A percentile compares a stretch with the other conserved stretches of the same genome.
Conservation (phyloP, 2,113 vertebrate genomes). For the Ceyx cyanopectus region DNA sequence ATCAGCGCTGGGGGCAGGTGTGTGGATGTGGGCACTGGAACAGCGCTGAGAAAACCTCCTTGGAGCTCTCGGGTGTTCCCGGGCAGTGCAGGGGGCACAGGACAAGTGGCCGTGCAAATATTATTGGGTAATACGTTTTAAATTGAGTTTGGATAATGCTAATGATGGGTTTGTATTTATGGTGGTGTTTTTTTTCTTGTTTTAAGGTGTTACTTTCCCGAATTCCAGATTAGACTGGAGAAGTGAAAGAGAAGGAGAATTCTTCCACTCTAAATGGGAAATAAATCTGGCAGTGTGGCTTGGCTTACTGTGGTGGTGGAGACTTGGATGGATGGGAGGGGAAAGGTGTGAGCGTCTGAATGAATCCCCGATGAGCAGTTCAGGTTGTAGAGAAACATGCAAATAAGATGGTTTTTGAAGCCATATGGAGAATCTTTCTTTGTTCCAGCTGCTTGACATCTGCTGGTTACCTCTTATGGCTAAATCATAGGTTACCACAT, state of each 20-base stretch:
- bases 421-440: background rate
- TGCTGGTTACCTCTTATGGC: background rate
- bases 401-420: background rate
- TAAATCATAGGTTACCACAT: background rate
- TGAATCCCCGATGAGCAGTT: background rate
- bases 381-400: background rate
- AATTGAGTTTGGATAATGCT: background rate
- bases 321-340: background rate
- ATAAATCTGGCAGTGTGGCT: background rate
- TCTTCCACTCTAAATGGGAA: background rate
- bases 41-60: background rate
- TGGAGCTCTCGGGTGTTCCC: background rate
- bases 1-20: background rate
- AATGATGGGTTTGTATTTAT: background rate
- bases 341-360: background rate
- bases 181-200: background rate
- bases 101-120: too few relatives aligned
- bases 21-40: background rate
- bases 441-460: background rate
- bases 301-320: background rate
- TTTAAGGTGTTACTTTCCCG: background rate
- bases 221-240: background rate
- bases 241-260: background rate
- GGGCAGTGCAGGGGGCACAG: background rate
- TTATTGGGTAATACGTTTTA: background rate